These are phyloP conservation scores for Drosophila rhopaloa DNA, from an alignment of 1,140 invertebrate species.

Conservation along the genomic window DNA sequence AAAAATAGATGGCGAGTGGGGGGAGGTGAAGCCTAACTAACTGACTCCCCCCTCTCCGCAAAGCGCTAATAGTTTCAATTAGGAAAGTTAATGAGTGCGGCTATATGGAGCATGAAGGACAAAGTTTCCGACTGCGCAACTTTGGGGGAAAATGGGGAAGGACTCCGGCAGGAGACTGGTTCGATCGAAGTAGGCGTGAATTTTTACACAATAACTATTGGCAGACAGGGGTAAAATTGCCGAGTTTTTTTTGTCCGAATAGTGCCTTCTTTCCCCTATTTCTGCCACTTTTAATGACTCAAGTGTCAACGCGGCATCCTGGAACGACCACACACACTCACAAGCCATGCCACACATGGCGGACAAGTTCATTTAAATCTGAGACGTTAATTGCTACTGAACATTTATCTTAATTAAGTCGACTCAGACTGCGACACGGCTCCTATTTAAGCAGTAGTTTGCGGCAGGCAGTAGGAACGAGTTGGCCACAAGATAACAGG, in stretches of 20 bases:
- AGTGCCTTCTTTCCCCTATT: slow-evolving; percentile 1
- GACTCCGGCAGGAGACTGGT: background rate
- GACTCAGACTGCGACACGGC: slow-evolving; percentile 2
- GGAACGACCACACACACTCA: background rate
- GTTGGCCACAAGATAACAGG: slow-evolving; percentile 8
- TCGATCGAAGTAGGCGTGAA: slow-evolving; percentile 59
- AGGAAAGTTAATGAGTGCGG: slow-evolving; percentile 72
- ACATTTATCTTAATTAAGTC: slow-evolving; percentile 60
- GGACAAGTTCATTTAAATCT: slow-evolving; percentile 39
- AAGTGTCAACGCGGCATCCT: slow-evolving; percentile 27
- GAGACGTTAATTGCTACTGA: slow-evolving; percentile 52
- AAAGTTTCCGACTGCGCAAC: slow-evolving; percentile 52
- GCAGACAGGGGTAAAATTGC: slow-evolving; percentile 9
- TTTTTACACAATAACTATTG: slow-evolving; percentile 75
- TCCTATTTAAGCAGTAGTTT: slow-evolving; percentile 36
- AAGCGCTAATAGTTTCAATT: slow-evolving; percentile 72
- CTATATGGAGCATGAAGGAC: slow-evolving; percentile 64
- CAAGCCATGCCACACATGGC: slow-evolving; percentile 13
- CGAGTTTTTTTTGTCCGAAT: background rate
- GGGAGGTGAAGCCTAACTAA: no score
- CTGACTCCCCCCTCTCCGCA: slow-evolving; percentile 7
- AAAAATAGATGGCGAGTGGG: slow-evolving; percentile 16
- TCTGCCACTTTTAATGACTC: slow-evolving; percentile 42
- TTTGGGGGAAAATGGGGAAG: background rate
- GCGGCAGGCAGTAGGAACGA: slow-evolving; percentile 2